Percentiles rank a stretch among this genome's conserved stretches.
Conservation (phyloP, 2,113 vertebrate genomes). For the Anser cygnoides region DNA sequence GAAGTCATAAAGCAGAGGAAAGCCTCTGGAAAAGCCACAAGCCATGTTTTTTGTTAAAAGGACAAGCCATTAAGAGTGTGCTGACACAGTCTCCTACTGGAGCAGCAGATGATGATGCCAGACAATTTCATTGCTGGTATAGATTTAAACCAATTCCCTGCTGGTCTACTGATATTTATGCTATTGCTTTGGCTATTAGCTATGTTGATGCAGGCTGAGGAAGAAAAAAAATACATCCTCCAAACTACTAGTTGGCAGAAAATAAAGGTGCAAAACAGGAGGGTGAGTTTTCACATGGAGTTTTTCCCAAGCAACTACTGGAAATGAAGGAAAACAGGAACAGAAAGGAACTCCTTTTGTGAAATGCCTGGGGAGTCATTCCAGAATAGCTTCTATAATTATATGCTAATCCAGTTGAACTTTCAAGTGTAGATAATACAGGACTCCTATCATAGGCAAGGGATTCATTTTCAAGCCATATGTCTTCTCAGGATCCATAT, state of each 20-base stretch:
- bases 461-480: neutral
- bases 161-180: conserved; percentile 28
- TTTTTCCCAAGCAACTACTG: neutral
- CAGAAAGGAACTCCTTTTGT: neutral
- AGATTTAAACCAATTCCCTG: conserved; percentile 18
- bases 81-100: neutral
- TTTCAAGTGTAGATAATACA: neutral
- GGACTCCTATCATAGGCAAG: neutral
- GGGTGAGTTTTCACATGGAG: neutral
- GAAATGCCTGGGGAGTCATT: neutral
- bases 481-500: neutral
- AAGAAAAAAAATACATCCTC: neutral
- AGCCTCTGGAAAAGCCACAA: conserved; percentile 10
- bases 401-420: neutral
- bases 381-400: neutral
- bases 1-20: neutral
- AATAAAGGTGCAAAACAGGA: neutral
- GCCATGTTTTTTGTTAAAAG: neutral
- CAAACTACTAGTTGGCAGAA: neutral
- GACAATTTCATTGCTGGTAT: neutral
- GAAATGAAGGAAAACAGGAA: neutral
- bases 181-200: neutral
- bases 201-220: neutral
- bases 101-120: neutral
- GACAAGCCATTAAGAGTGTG: neutral